These are phyloP conservation scores for Potamarius usumacintae DNA, from an alignment of 2,113 vertebrate species.

Conservation along the genomic window DNA sequence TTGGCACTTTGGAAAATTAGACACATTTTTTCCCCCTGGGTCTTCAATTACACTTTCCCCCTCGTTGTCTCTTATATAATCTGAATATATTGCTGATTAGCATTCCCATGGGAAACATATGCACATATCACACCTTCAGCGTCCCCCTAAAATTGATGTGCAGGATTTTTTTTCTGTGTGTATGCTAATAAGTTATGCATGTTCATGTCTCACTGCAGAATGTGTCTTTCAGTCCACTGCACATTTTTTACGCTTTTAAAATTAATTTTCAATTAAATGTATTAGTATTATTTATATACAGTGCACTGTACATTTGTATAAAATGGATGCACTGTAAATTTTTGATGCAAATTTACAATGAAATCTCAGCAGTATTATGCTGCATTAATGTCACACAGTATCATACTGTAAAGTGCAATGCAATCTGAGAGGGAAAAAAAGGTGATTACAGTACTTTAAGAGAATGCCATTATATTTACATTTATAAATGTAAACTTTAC, in stretches of 20 bases:
- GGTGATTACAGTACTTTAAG: too few relatives aligned
- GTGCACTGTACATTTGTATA: not conserved
- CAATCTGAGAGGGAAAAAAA: too few relatives aligned
- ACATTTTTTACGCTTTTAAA: not conserved
- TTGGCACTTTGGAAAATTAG: conserved; percentile 57
- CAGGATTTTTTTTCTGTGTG: not conserved
- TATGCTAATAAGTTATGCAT: not conserved
- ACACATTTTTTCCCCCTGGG: conserved; percentile 57
- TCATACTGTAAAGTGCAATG: too few relatives aligned
- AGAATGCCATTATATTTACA: too few relatives aligned
- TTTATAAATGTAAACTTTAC: too few relatives aligned
- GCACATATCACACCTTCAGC: conserved; percentile 27
- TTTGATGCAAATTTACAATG: too few relatives aligned
- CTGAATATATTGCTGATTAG: conserved; percentile 56
- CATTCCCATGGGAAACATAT: conserved; percentile 47
- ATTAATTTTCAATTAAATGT: not conserved
- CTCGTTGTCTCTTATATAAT: conserved; percentile 53
- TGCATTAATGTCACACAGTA: too few relatives aligned
- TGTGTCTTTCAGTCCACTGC: not conserved
- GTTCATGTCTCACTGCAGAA: not conserved
- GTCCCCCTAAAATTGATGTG: conserved; percentile 29
- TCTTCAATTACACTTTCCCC: conserved; percentile 49
- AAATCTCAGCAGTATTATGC: too few relatives aligned
- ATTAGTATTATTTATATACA: not conserved
- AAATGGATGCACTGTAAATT: not conserved